phyloP scores from a whole-genome alignment of 2,888 invertebrate genomes.

The Drosophila anceps region DNA sequence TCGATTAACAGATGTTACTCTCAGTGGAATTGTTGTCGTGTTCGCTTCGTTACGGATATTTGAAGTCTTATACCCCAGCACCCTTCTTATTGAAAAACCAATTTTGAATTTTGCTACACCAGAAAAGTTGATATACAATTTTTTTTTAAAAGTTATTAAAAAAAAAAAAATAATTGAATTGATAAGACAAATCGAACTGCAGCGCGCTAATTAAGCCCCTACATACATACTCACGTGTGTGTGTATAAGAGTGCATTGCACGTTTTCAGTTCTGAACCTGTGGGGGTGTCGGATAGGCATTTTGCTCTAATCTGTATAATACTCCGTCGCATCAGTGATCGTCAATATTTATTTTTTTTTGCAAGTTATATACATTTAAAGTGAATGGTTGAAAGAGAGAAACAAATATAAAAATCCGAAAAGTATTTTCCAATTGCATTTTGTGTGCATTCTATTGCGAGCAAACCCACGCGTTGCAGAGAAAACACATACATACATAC shows the following conservation, averaged over 20 bases:
- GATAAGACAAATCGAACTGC: constrained; percentile 21
- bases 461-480: constrained; percentile 41
- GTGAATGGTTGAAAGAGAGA: constrained; percentile 25
- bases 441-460: constrained; percentile 42
- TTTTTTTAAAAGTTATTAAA: constrained; percentile 4
- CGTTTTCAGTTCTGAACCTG: constrained; percentile 32
- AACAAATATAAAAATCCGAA: constrained; percentile 12
- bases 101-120: constrained; percentile 30
- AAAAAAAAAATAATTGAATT: constrained; percentile 6
- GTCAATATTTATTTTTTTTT: constrained; percentile 49
- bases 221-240: constrained; percentile 43
- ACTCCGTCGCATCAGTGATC: constrained; percentile 20
- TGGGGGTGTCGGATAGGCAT: constrained; percentile 34
- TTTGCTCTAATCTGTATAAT: constrained; percentile 22
- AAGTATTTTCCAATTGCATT: constrained; percentile 47
- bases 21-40: constrained; percentile 59
- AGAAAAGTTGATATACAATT: constrained; percentile 20
- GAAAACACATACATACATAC: constrained; percentile 25
- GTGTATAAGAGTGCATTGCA: constrained; percentile 53
- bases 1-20: constrained; percentile 55
- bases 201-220: constrained; percentile 39
- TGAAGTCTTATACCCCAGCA: constrained; percentile 26
- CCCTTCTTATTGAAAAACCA: constrained; percentile 4
- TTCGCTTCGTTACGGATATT: constrained; percentile 50
- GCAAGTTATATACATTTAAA: constrained; percentile 32